These are phyloP conservation scores for Columba livia DNA, from an alignment of 2,113 vertebrate species.

Conservation along the genomic window DNA sequence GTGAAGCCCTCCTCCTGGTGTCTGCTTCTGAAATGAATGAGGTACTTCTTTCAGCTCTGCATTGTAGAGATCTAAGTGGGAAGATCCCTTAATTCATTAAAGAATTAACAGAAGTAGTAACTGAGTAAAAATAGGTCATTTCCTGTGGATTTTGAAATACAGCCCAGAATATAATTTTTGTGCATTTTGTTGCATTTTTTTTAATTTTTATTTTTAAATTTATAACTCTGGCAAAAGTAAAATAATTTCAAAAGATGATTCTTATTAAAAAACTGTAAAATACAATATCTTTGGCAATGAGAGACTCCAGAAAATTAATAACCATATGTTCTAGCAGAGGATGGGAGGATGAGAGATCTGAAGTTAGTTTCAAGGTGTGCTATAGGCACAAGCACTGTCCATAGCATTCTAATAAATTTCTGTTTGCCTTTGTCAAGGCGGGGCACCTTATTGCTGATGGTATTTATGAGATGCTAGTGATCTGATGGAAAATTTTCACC, in stretches of 20 bases:
- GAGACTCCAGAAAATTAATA: not conserved
- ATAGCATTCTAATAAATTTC: not conserved
- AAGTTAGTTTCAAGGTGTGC: not conserved
- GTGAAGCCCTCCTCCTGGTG: accelerated
- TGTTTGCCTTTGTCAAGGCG: not conserved
- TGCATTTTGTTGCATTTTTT: not conserved
- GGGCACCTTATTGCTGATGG: not conserved
- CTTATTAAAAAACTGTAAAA: not conserved
- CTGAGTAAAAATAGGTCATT: not conserved
- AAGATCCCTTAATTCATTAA: not conserved
- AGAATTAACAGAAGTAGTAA: not conserved
- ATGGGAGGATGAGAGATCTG: not conserved
- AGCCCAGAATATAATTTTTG: not conserved
- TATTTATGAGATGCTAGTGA: not conserved
- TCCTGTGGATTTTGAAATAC: not conserved
- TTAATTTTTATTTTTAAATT: not conserved
- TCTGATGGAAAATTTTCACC: not conserved
- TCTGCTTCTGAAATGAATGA: not conserved
- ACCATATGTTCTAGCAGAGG: not conserved
- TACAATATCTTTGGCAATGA: not conserved
- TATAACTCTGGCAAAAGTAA: not conserved
- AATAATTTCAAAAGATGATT: not conserved
- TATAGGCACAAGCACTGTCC: not conserved
- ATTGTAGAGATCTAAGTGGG: not conserved
- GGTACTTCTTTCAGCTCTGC: not conserved